phyloP scores from a whole-genome alignment of 1,140 invertebrate genomes.

The Drosophila kanapiae region DNA sequence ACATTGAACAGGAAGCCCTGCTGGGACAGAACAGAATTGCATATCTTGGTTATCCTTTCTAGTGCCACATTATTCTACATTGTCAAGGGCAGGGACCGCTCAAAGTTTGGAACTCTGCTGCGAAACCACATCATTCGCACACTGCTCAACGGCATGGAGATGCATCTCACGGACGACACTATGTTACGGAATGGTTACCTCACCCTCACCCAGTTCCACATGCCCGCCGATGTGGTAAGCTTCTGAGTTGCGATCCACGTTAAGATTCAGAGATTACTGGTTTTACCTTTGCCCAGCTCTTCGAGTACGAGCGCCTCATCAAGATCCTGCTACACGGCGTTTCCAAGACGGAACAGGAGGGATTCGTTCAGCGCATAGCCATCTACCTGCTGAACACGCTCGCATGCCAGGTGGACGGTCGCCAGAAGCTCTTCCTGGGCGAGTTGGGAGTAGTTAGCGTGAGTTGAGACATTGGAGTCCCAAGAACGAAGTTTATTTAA shows the following conservation, averaged over 20 bases:
- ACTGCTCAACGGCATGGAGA: conserved; percentile 95
- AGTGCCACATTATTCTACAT: conserved; percentile 98
- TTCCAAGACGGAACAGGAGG: conserved; percentile 92
- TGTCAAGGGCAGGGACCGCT: conserved; percentile 93
- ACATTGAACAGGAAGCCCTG: neutral
- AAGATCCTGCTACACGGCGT: conserved; percentile 94
- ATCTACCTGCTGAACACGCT: conserved; percentile 98
- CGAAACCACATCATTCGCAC: conserved; percentile 93
- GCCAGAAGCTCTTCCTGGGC: conserved; percentile 95
- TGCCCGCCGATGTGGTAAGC: conserved; percentile 96
- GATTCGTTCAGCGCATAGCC: conserved; percentile 97
- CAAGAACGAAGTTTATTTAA: neutral
- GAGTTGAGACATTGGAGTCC: conserved; percentile 53
- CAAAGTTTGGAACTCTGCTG: conserved; percentile 88
- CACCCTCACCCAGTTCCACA: conserved; percentile 97
- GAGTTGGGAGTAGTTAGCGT: conserved; percentile 95
- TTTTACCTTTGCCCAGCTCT: conserved; percentile 88
- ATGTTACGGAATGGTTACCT: conserved; percentile 98
- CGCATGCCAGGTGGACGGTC: conserved; percentile 97
- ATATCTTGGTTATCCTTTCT: conserved; percentile 67
- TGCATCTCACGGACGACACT: conserved; percentile 92
- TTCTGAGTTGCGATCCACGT: neutral
- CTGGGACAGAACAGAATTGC: too few species aligned
- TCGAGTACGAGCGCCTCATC: conserved; percentile 95
- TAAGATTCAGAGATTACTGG: neutral